Conservation (phyloP, 2,113 vertebrate species). For the Plectropomus leopardus region DNA sequence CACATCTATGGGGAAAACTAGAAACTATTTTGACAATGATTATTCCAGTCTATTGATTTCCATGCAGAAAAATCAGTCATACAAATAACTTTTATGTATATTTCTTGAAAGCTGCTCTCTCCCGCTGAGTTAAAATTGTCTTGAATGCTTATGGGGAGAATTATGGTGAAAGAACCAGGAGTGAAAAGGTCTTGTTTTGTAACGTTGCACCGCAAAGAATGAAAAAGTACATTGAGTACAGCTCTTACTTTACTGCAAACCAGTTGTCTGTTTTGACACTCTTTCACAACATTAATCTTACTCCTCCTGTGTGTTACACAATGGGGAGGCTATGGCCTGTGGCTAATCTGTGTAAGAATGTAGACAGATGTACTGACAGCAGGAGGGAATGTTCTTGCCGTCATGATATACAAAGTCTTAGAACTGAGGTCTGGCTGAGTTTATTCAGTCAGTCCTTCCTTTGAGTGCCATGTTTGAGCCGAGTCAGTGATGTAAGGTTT, state of each 20-base stretch:
- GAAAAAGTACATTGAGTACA: slow-evolving; percentile 2
- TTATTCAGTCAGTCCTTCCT: background rate
- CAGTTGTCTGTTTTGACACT: slow-evolving; percentile 39
- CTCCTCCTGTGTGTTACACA: slow-evolving; percentile 33
- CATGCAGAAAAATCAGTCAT: background rate
- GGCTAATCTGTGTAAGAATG: slow-evolving; percentile 33
- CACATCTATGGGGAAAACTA: no score
- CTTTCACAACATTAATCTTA: slow-evolving; percentile 38
- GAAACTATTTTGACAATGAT: no score
- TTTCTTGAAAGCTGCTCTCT: background rate
- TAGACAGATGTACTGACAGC: slow-evolving; percentile 35
- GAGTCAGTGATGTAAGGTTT: background rate
- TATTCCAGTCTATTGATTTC: no score
- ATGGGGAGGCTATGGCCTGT: slow-evolving; percentile 6
- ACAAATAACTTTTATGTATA: background rate
- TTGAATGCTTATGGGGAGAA: no score
- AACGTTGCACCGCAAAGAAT: background rate
- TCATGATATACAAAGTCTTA: background rate
- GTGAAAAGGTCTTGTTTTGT: background rate
- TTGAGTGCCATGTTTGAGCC: rapidly evolving
- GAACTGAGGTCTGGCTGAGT: slow-evolving; percentile 3
- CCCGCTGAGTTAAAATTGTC: background rate
- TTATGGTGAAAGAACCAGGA: background rate
- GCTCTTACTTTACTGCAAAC: background rate
- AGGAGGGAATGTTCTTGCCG: slow-evolving; percentile 14